Evolutionary conservation across 1,140 invertebrate species (phyloP), one percentile per base, ranked within the genome.

Genomic region (Solenopsis invicta): DNA sequence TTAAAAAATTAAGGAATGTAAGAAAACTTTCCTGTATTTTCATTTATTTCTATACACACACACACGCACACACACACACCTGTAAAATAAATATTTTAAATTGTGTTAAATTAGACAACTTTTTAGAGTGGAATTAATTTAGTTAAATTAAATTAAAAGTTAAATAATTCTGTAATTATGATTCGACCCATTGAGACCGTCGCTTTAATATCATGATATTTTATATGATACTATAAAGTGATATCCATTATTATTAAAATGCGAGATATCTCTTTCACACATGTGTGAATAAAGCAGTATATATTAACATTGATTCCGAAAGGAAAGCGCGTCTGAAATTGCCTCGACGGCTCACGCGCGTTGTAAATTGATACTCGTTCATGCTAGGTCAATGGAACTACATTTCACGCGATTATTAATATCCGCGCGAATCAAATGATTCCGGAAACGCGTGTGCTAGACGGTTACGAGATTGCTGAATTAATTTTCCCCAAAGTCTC

Each of bases 401-500:
- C 41, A 41, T 29, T 75, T 4, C 5, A 29, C 13, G 13, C 24
- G 54, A 62, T 84, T 74, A 62, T 84, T 74, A 61, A 74, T 74
- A 61, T 66, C 1, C 2, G 13, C 21, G 13, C 21, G 24, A 56
- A 24, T 61, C 18, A 74, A 74, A 62, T 50, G 74, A 81, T 81
- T 71, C 29, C 13, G 54, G 29, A 48, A 34, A 50, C 69, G 54
- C n/a, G 24, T 21, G n/a, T n/a, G 45, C 6, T 48, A 21, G 41
- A 84, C 54, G 29, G 37, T 75, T 62, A 62, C 24, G 69, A 75
- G 24, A 21, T 71, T 29, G 4, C 21, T 21, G 69, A 75, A 61
- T 74, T 74, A 74, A 81, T 81, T 81, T 61, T 78, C 59, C 18
- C 41, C 16, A 3, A 61, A 50, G 24, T 29, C 41, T 29, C 41